Conservation (phyloP, 2,797 vertebrate species). For the Lemur catta region DNA sequence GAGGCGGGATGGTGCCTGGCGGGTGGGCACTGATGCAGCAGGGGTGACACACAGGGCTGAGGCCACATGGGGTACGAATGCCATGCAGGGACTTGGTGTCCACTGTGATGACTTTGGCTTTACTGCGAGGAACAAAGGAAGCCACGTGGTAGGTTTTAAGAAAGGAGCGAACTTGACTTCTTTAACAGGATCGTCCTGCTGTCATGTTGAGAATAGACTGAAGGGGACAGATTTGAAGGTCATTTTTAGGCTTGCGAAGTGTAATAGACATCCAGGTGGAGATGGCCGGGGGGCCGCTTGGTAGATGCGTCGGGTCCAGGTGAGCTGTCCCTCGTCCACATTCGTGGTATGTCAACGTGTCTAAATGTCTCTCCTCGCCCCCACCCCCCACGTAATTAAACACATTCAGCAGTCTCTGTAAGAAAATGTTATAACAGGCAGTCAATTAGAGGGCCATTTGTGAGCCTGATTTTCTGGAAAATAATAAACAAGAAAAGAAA, state of each 20-base stretch:
- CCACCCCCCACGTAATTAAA: conserved; percentile 33
- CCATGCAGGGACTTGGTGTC: fast-evolving
- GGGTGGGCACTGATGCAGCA: background rate
- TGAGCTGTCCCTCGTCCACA: background rate
- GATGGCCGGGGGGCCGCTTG: background rate
- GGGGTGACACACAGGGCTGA: too few species aligned
- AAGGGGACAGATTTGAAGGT: background rate
- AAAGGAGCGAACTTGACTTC: background rate
- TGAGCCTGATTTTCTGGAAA: conserved; percentile 2
- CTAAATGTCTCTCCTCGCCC: background rate
- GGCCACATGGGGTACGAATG: fast-evolving
- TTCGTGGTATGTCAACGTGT: background rate
- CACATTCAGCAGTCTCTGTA: conserved; percentile 31
- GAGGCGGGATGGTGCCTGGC: background rate
- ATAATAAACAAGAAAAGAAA: background rate
- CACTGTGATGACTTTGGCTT: background rate
- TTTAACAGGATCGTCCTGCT: background rate
- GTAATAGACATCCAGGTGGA: background rate
- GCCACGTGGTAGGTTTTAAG: background rate
- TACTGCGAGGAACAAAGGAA: background rate
- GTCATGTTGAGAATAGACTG: background rate
- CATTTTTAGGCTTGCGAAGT: background rate
- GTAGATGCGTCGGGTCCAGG: too few species aligned
- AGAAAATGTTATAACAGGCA: conserved; percentile 12
- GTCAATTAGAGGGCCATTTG: conserved; percentile 40